These are phyloP conservation scores for Knipowitschia caucasica DNA, from an alignment of 2,797 vertebrate genomes.

Conservation along the genomic window DNA sequence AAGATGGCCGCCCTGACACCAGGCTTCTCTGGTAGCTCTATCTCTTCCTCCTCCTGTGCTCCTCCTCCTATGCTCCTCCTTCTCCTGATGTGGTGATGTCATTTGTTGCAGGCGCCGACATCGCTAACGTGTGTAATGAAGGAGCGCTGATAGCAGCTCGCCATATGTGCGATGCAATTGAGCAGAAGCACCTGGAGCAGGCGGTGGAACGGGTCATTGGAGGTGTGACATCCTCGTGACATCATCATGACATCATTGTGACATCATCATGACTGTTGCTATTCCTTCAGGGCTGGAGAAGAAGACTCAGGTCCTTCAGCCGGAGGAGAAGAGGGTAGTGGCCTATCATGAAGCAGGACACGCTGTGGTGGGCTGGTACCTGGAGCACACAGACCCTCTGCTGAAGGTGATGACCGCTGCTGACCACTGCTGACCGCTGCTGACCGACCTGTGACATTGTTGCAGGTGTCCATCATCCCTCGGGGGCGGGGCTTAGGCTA, in stretches of 20 bases:
- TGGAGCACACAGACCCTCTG: conserved; percentile 94
- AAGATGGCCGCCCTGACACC: conserved; percentile 93
- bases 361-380: conserved; percentile 92
- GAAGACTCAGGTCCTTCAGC: conserved; percentile 95
- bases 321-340: conserved; percentile 95
- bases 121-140: conserved; percentile 97
- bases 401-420: too few relatives aligned
- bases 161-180: conserved; percentile 87
- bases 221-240: conserved; percentile 69
- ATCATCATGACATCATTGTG: background rate
- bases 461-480: conserved; percentile 95
- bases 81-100: background rate
- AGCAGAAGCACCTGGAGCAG: conserved; percentile 90
- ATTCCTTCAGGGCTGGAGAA: conserved; percentile 87
- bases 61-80: background rate
- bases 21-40: conserved; percentile 87
- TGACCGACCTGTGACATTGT: too few relatives aligned
- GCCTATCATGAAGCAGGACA: conserved; percentile 96
- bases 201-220: conserved; percentile 96
- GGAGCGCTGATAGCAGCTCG: conserved; percentile 94
- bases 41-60: background rate
- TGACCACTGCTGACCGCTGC: too few relatives aligned
- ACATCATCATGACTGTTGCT: background rate
- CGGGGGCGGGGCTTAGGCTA: conserved; percentile 95
- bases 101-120: conserved; percentile 83